Conservation (phyloP, 1,140 invertebrate genomes). For the Batillaria attramentaria region DNA sequence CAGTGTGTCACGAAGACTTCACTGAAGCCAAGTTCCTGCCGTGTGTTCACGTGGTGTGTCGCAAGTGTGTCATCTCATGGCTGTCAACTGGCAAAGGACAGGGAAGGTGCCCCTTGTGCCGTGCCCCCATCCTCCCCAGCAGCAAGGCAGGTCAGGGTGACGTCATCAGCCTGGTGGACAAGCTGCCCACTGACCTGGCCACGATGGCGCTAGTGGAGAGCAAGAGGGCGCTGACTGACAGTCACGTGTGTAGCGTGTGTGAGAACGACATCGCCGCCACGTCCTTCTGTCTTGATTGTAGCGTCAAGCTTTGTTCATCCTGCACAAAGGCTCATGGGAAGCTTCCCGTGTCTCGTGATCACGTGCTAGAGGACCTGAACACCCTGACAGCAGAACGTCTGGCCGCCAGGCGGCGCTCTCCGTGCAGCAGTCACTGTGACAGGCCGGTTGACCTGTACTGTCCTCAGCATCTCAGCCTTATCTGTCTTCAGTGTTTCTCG, state of each 20-base stretch:
- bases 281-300: constrained; percentile 8
- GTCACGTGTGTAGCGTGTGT: constrained; percentile 8
- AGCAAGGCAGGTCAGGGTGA: neutral
- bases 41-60: constrained; percentile 1
- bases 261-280: constrained; percentile 5
- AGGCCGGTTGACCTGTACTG: constrained; percentile 15
- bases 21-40: neutral
- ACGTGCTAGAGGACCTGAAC: constrained; percentile 10
- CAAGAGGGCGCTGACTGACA: neutral
- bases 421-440: constrained; percentile 1
- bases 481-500: constrained; percentile 6
- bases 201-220: constrained; percentile 9
- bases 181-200: constrained; percentile 17
- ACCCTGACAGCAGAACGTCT: neutral
- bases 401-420: neutral
- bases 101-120: neutral
- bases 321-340: neutral
- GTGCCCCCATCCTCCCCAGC: neutral
- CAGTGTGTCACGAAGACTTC: constrained; percentile 20
- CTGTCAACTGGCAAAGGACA: neutral
- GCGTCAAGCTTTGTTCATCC: constrained; percentile 3
- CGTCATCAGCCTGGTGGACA: neutral
- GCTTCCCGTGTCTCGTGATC: neutral
- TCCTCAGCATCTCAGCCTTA: neutral
- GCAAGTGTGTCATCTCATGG: neutral